Percentiles rank a stretch among this genome's conserved stretches.
phyloP scores from a whole-genome alignment of 2,113 vertebrate species.

The Rynchops niger region DNA sequence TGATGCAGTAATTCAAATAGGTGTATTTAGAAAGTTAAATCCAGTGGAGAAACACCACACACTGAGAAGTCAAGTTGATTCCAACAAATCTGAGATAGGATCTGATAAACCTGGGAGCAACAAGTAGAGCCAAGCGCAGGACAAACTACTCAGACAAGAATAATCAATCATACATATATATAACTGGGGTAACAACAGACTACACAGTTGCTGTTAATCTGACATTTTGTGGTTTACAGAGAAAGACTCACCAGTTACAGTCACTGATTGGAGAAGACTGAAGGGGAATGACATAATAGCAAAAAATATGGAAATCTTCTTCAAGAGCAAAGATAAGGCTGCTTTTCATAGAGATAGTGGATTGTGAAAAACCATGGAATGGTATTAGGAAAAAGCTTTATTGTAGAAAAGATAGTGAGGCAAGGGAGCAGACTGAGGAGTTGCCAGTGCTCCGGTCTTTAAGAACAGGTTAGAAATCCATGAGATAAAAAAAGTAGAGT shows the following conservation, averaged over 20 bases:
- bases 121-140: neutral
- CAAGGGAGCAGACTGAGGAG: no score
- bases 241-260: neutral
- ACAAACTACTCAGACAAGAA: neutral
- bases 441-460: neutral
- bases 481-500: neutral
- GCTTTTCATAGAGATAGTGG: neutral
- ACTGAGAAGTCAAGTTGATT: neutral
- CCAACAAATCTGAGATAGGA: neutral
- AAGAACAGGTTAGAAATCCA: neutral
- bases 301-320: neutral
- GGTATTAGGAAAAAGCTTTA: neutral
- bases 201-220: neutral
- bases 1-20: neutral
- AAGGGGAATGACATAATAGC: neutral
- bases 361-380: neutral
- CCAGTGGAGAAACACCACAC: neutral
- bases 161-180: neutral
- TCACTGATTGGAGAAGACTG: neutral
- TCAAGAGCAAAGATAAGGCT: neutral
- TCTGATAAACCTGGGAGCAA: neutral
- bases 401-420: neutral
- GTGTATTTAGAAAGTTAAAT: neutral
- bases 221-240: neutral
- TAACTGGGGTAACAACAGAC: neutral